Base-by-base conservation (phyloP, 2,888 invertebrate genomes). In the Leptinotarsa peninsularis region DNA sequence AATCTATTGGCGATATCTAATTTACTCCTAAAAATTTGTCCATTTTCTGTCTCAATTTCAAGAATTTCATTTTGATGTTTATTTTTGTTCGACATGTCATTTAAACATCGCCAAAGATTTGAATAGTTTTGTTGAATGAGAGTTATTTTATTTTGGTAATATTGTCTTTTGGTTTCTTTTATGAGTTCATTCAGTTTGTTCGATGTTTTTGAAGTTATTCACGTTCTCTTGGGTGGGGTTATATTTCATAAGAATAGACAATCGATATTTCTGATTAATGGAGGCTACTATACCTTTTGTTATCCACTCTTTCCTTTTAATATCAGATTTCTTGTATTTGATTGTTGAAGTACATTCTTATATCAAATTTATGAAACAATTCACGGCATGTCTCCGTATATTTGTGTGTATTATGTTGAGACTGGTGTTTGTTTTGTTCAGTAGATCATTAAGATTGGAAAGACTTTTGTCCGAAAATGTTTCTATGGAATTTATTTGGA, bases 1-100 rank as follows among this genome's bases (percentile, higher is more conserved):
- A 54, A 54, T n/a, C 54, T 54, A n/a, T 54, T 54, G 54, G n/a
- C 54, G n/a, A 54, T 54, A 54, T 54, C 54, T 4, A 4, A 54
- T 54, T 54, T 54, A 54, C 17, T n/a, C n/a, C 4, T 54, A 1
- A 3, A 17, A 54, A 54, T 54, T 15, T 54, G 4, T 17, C 54
- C 15, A 54, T 54, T 54, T 10, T 54, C 54, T 17, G 15, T 17
- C 17, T 54, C 54, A 54, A 54, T 54, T 17, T 54, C 54, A 17
- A 17, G 15, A n/a, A n/a, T 17, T 17, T 54, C 54, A 54, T 54
- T 54, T 4, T 54, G 54, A 4, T 17, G 4, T 4, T 54, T 54
- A 54, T n/a, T 54, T 54, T 17, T 10, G 54, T 17, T 54, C 17
- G 54, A 54, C 4, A 54, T 14, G 15, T 54, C 54, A 14, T 54